Base-by-base conservation (phyloP, 1,140 invertebrate species). In the Drosophila seguyi region DNA sequence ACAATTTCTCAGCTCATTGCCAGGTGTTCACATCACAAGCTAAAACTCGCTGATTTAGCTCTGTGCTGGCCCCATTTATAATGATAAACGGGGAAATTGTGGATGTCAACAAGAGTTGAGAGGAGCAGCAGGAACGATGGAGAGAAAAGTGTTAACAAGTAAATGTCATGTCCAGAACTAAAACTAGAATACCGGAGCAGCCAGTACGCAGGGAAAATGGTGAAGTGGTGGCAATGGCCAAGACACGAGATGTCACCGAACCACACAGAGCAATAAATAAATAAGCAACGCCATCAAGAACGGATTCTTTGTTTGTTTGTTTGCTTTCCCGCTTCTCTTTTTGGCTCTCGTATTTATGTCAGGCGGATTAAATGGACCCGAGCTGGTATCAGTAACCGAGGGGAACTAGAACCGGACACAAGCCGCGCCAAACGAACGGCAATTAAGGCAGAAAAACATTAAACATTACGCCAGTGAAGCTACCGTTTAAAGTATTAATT, bases 241-340 rank as follows among this genome's bases (percentile, higher is more conserved):
- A 82, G 57, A 74, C 75, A 78, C 62, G 60, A 67, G 55, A 63
- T 90, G 86, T 84, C 81, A 86, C 76, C 68, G 52, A 55, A 59
- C 52, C 86, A 66, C 63, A 88, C 68, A 81, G 80, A 78, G 81
- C 81, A 81, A 88, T 88, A 88, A 88, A 86, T 90, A 86, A 88
- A 88, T 86, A 88, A 84, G 71, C 82, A 79, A 77, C 27, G 66
- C 50, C 84, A 82, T 68, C 59, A 55, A 18, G 22, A 52, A 79
- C 47, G 57, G 25, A 67, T 65, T 75, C 71, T 55, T 62, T 76
- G 41, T 87, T 79, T 87, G 71, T 58, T 59, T 63, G 14, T 55
- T 55, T 38, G 34, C 34, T n/a, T 55, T 55, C 20, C 20, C 52
- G 61, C 52, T 63, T 76, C 29, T 56, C 58, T 63, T 56, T 50